A percentile compares a stretch with the other conserved stretches of the same genome.
Conservation (phyloP, 1,140 invertebrate genomes). For the Cepaea nemoralis region DNA sequence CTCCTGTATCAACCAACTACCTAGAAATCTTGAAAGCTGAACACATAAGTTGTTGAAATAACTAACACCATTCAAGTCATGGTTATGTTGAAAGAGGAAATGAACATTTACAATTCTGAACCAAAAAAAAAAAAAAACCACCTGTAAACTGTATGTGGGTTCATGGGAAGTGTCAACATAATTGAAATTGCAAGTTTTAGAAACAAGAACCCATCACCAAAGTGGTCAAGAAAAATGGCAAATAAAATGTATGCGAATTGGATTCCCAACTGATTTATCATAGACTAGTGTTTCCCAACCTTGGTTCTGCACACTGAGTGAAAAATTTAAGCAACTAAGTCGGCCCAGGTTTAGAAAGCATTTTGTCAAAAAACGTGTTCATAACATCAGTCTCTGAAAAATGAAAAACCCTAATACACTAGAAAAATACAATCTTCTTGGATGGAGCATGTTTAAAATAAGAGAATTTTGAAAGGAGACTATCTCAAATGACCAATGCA, state of each 20-base stretch:
- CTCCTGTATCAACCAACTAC: conserved; percentile 16
- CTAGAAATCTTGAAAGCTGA: not conserved
- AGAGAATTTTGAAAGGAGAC: too few relatives aligned
- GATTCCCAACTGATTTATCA: too few relatives aligned
- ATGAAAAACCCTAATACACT: too few relatives aligned
- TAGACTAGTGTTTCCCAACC: too few relatives aligned
- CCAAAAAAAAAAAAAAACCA: not conserved
- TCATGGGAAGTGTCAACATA: not conserved
- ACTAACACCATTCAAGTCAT: not conserved
- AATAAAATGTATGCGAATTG: not conserved
- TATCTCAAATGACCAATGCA: too few relatives aligned
- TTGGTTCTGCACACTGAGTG: too few relatives aligned
- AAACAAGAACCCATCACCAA: conserved; percentile 14
- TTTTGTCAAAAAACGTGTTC: too few relatives aligned
- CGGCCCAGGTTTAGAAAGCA: too few relatives aligned
- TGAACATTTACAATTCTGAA: not conserved
- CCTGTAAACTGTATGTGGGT: not conserved
- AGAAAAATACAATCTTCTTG: too few relatives aligned
- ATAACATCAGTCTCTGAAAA: too few relatives aligned
- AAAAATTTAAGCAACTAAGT: too few relatives aligned
- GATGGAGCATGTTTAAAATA: too few relatives aligned
- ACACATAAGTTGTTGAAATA: not conserved
- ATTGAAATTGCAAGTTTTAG: not conserved
- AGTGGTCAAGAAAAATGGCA: not conserved
- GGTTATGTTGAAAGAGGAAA: conserved; percentile 4